Percentiles rank a stretch among this genome's conserved stretches.
Conservation (phyloP, 2,113 vertebrate genomes). For the Craseonycteris thonglongyai region DNA sequence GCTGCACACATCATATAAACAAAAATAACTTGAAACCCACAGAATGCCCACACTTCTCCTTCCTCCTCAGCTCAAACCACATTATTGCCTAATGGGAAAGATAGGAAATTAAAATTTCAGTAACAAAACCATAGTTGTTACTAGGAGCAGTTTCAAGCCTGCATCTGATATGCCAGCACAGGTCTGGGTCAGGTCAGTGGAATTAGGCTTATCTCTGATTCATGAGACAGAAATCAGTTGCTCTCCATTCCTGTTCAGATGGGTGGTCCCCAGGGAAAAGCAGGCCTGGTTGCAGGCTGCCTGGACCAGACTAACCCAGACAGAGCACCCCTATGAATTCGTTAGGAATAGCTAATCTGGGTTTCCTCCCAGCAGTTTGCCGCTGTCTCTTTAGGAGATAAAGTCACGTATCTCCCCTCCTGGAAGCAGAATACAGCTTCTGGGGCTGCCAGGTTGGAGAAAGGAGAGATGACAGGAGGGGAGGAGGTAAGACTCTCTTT, state of each 20-base stretch:
- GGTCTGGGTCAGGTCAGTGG: not conserved
- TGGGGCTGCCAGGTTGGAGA: not conserved
- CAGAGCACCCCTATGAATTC: not conserved
- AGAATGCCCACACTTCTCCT: slow-evolving; percentile 39
- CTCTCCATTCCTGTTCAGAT: not conserved
- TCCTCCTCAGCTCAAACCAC: slow-evolving; percentile 50
- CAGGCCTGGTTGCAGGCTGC: not conserved
- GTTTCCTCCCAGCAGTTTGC: not conserved
- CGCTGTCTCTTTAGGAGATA: not conserved
- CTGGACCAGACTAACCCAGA: not conserved
- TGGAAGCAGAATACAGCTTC: not conserved
- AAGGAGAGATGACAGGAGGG: not conserved
- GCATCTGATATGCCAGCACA: not conserved
- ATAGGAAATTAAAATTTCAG: slow-evolving; percentile 70
- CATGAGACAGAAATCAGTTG: not conserved
- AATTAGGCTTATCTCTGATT: not conserved
- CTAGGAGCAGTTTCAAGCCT: slow-evolving; percentile 7
- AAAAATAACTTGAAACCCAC: slow-evolving; percentile 61
- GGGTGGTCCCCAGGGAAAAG: not conserved
- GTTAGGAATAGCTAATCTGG: not conserved
- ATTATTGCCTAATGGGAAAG: slow-evolving; percentile 56
- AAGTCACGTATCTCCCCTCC: not conserved
- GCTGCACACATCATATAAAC: slow-evolving; percentile 3
- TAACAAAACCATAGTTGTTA: slow-evolving; percentile 52
- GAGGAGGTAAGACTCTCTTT: not conserved